Conservation (phyloP, 2,113 vertebrate genomes). For the Hiodon alosoides region DNA sequence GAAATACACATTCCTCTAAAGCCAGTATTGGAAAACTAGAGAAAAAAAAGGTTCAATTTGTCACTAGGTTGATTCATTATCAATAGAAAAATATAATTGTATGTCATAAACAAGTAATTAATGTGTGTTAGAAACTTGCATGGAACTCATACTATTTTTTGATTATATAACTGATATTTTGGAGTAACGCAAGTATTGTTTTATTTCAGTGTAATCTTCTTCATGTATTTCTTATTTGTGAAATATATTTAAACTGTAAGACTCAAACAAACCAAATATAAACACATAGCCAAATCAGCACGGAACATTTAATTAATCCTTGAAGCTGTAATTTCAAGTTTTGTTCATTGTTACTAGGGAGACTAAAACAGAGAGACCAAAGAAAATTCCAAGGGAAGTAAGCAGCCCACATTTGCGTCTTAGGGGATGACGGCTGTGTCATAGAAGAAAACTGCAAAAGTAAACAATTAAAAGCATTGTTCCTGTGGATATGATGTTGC, state of each 20-base stretch:
- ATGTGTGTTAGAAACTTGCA: slow-evolving; percentile 7
- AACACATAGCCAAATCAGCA: not conserved
- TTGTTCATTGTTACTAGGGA: not conserved
- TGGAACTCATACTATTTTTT: too few species aligned
- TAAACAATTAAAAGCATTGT: not conserved
- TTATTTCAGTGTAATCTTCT: too few species aligned
- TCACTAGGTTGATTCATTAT: slow-evolving; percentile 52
- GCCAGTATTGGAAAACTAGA: slow-evolving; percentile 14
- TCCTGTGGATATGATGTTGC: not conserved
- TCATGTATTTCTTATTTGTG: too few species aligned
- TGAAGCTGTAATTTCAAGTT: not conserved
- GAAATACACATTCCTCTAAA: slow-evolving; percentile 49
- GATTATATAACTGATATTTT: too few species aligned
- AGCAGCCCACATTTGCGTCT: not conserved
- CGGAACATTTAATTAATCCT: not conserved
- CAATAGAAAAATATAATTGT: slow-evolving; percentile 60
- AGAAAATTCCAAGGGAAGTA: not conserved
- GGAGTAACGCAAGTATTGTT: too few species aligned
- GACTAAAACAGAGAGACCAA: not conserved
- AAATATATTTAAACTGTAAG: too few species aligned
- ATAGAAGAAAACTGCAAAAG: not conserved
- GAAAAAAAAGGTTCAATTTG: slow-evolving; percentile 42
- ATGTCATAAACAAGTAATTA: slow-evolving; percentile 50
- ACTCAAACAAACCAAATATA: not conserved
- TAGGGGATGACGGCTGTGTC: not conserved